These are phyloP conservation scores for Chironex yamaguchii DNA, from an alignment of 30 jellyfish, hydroid and myxozoan species.

Conservation along the genomic window DNA sequence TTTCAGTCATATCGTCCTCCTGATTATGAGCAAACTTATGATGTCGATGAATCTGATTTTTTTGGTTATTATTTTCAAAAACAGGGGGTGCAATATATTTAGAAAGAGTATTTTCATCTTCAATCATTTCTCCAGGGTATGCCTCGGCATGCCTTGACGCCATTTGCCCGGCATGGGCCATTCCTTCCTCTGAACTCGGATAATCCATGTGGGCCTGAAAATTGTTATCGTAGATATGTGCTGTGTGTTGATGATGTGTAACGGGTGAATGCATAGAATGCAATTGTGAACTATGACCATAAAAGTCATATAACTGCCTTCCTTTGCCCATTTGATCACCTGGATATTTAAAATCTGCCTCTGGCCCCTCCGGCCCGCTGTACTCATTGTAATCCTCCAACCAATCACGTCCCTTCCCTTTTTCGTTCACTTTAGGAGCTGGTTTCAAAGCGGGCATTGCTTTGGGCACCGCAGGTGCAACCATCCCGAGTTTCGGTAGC, in stretches of 20 bases:
- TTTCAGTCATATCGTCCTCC: constrained; percentile 71
- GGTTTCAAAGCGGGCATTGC: no score
- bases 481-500: no score
- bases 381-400: neutral
- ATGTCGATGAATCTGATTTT: constrained; percentile 9
- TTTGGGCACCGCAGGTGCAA: no score
- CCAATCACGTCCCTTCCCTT: neutral
- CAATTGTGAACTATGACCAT: neutral
- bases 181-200: neutral
- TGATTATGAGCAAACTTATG: constrained; percentile 57
- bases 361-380: neutral
- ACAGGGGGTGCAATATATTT: constrained; percentile 94
- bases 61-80: constrained; percentile 52
- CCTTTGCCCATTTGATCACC: neutral
- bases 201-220: neutral
- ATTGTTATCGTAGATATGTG: neutral
- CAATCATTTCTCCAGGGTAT: constrained; percentile 90
- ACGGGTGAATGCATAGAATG: neutral
- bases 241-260: neutral
- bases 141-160: neutral
- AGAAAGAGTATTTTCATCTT: constrained; percentile 87
- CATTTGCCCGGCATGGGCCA: neutral
- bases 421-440: neutral
- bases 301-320: neutral
- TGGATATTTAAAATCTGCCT: neutral